A percentile compares a stretch with the other conserved stretches of the same genome.
These are phyloP conservation scores for Himalopsyche anomala DNA, from an alignment of 2,888 invertebrate genomes.

Conservation along the genomic window DNA sequence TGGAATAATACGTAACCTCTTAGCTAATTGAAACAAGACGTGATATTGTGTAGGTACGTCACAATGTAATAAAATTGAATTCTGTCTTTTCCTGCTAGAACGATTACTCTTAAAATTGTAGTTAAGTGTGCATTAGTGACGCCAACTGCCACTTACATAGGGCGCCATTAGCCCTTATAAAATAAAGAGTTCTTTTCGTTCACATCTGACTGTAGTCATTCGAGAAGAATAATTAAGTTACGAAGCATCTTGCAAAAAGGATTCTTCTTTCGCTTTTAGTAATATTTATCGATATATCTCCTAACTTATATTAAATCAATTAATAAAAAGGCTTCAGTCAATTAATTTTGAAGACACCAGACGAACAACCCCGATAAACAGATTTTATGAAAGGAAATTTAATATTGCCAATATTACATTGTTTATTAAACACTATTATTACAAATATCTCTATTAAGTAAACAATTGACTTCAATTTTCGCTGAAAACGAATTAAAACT, in stretches of 20 bases:
- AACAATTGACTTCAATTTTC: too few relatives aligned
- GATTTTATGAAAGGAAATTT: too few relatives aligned
- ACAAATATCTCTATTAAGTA: too few relatives aligned
- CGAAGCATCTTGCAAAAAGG: neutral
- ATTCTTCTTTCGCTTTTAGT: neutral
- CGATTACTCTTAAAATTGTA: neutral
- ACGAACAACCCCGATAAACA: too few relatives aligned
- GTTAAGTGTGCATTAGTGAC: neutral
- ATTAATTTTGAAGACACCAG: too few relatives aligned
- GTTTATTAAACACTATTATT: too few relatives aligned
- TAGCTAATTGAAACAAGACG: constrained; percentile 3
- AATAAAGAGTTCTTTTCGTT: neutral
- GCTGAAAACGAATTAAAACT: too few relatives aligned
- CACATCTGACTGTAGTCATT: neutral
- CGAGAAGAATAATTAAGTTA: neutral
- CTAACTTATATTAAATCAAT: neutral
- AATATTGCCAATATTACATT: too few relatives aligned
- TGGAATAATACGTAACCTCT: neutral
- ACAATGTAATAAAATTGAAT: neutral
- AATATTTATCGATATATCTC: neutral
- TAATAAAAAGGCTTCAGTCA: neutral
- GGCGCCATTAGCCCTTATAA: neutral
- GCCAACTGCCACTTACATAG: neutral
- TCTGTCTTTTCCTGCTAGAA: neutral
- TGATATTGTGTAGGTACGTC: neutral